Conservation (phyloP, 2,888 invertebrate genomes). For the Autographa pulchrina region DNA sequence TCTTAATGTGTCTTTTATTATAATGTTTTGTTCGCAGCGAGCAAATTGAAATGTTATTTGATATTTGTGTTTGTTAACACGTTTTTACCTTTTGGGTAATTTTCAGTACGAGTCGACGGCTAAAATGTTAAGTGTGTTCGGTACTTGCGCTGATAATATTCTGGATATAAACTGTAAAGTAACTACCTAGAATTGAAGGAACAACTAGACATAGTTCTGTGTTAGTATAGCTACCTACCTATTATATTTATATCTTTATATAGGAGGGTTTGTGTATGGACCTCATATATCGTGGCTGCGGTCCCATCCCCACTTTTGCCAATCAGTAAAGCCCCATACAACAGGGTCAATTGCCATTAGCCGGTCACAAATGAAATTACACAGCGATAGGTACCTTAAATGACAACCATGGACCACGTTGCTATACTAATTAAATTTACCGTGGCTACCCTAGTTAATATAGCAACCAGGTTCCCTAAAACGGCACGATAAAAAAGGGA, state of each 20-base stretch:
- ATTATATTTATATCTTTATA: too few species aligned
- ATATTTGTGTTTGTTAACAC: not conserved
- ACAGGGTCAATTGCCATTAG: not conserved
- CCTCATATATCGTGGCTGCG: too few species aligned
- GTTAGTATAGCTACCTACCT: too few species aligned
- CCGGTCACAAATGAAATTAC: slow-evolving; percentile 4
- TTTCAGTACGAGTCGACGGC: too few species aligned
- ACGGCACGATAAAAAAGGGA: slow-evolving; percentile 24
- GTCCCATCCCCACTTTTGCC: slow-evolving; percentile 1
- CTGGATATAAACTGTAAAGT: too few species aligned
- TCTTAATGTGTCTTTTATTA: slow-evolving; percentile 37
- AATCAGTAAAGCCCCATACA: not conserved
- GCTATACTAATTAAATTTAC: slow-evolving; percentile 29
- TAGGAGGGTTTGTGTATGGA: too few species aligned
- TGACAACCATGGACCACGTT: not conserved
- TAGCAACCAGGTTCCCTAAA: slow-evolving; percentile 20
- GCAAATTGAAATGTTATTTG: slow-evolving; percentile 30
- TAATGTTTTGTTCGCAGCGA: slow-evolving; percentile 28
- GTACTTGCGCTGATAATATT: too few species aligned
- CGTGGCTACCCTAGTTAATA: slow-evolving; percentile 28
- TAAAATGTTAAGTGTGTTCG: too few species aligned
- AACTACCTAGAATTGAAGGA: too few species aligned
- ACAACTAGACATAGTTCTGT: too few species aligned
- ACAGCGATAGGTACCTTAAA: not conserved
- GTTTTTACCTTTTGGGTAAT: slow-evolving; percentile 4